phyloP scores from a whole-genome alignment of 2,113 vertebrate genomes.

The Pangasianodon gigas region DNA sequence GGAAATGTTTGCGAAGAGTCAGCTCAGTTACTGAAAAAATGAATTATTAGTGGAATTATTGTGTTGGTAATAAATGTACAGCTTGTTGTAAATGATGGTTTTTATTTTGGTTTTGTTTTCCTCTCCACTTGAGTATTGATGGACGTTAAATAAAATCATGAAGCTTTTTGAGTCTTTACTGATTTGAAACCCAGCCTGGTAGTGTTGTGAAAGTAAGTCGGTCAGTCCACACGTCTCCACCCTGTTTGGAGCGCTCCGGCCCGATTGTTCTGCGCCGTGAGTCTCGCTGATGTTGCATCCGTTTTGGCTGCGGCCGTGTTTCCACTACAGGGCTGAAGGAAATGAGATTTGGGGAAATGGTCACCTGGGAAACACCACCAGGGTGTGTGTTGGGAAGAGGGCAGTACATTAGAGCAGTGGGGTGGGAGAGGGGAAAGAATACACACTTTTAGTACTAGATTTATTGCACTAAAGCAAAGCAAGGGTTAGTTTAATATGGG shows the following conservation, averaged over 20 bases:
- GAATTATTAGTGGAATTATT: too few relatives aligned
- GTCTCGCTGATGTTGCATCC: constrained; percentile 21
- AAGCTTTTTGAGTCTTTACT: neutral
- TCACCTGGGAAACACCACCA: constrained; percentile 1
- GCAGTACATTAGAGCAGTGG: neutral
- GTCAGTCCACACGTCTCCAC: constrained; percentile 1
- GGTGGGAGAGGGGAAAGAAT: neutral
- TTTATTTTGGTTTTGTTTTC: too few relatives aligned
- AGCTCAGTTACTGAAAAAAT: too few relatives aligned
- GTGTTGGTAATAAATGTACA: too few relatives aligned
- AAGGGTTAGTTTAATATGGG: neutral
- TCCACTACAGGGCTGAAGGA: constrained; percentile 32
- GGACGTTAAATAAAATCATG: neutral
- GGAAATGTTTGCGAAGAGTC: neutral
- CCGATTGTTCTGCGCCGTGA: constrained; percentile 30
- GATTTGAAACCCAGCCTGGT: neutral
- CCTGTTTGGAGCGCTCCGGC: neutral
- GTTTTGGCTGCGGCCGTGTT: constrained; percentile 33
- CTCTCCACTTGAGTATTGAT: neutral
- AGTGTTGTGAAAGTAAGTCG: neutral
- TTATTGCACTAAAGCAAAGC: too few relatives aligned
- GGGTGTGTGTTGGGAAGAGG: neutral
- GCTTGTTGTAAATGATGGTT: too few relatives aligned
- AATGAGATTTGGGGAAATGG: constrained; percentile 33
- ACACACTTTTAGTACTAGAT: neutral